These are phyloP conservation scores for Alethe castanea DNA, from an alignment of 2,113 vertebrate genomes.

Conservation along the genomic window DNA sequence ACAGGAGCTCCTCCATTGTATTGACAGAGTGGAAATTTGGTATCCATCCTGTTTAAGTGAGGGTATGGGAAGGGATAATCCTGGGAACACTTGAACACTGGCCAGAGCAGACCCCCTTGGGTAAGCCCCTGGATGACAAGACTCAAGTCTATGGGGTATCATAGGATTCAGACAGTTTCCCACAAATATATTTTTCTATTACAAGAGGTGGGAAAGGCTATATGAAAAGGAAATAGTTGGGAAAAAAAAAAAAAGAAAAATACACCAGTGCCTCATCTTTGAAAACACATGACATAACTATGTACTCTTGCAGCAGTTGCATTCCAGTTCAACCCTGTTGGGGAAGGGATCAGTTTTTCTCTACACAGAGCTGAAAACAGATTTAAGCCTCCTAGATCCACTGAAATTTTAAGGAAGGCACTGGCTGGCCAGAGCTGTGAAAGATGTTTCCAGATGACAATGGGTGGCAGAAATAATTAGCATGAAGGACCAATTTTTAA, in stretches of 20 bases:
- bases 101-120: not conserved
- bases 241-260: not conserved
- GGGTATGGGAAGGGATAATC: not conserved
- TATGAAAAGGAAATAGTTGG: not conserved
- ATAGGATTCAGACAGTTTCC: not conserved
- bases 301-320: not conserved
- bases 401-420: not conserved
- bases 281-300: not conserved
- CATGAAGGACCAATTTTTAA: not conserved
- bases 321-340: not conserved
- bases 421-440: not conserved
- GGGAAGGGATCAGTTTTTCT: not conserved
- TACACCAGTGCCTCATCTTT: not conserved
- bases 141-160: not conserved
- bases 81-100: not conserved
- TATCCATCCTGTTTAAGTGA: not conserved
- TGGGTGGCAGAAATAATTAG: not conserved
- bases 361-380: not conserved
- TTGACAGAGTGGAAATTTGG: not conserved
- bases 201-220: not conserved
- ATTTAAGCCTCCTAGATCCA: not conserved
- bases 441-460: constrained; percentile 3
- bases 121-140: not conserved
- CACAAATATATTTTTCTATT: not conserved
- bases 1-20: not conserved